phyloP scores from a whole-genome alignment of 2,113 vertebrate species.

The Aythya baeri region DNA sequence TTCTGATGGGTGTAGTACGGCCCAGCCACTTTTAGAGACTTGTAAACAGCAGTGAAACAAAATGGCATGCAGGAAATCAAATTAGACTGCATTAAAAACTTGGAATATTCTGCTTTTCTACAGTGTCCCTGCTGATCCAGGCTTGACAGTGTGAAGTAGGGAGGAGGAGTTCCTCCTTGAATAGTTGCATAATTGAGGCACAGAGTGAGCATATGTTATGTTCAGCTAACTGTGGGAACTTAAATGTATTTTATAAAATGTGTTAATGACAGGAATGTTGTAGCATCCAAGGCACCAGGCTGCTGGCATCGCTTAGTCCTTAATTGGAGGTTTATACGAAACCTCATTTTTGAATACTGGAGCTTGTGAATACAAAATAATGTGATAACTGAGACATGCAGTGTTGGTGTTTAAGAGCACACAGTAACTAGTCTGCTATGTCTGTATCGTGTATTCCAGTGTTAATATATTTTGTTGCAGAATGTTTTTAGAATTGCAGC shows the following conservation, averaged over 20 bases:
- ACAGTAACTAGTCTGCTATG: neutral
- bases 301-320: conserved; percentile 37
- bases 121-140: conserved; percentile 38
- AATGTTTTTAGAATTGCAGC: neutral
- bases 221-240: conserved; percentile 37
- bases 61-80: neutral
- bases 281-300: conserved; percentile 54
- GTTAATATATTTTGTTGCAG: neutral
- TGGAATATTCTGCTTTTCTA: conserved; percentile 24
- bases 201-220: conserved; percentile 51
- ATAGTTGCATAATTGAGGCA: conserved; percentile 37
- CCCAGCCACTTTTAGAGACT: neutral
- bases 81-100: neutral
- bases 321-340: conserved; percentile 56
- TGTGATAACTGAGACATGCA: neutral
- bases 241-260: conserved; percentile 42
- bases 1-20: neutral
- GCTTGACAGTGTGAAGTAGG: conserved; percentile 35
- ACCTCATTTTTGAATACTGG: conserved; percentile 14
- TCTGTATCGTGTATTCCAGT: neutral
- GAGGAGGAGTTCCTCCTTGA: conserved; percentile 40
- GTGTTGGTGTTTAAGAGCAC: neutral
- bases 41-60: neutral
- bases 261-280: conserved; percentile 50
- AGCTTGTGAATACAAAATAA: conserved; percentile 31